Base-by-base conservation (phyloP, 1,140 invertebrate genomes). In the Colletes latitarsis region DNA sequence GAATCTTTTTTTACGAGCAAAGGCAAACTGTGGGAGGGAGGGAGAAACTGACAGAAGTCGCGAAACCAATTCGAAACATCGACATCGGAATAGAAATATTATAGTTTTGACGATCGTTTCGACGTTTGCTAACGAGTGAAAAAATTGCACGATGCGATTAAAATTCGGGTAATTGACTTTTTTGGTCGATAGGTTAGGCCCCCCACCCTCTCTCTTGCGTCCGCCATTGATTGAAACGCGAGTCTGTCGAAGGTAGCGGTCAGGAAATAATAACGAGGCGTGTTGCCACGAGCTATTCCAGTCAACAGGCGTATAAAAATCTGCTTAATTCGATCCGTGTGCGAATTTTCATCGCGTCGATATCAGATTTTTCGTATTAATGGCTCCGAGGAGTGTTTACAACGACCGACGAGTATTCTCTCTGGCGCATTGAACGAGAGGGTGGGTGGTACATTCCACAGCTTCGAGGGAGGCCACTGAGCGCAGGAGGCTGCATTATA, bases 401-500 rank as follows among this genome's bases (percentile, higher is more conserved):
- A 75, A 81, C 69, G 69, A 78, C 21, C 68, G 68, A 62, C 52
- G 64, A 46, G 52, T 69, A 55, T 73, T 72, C 67, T 30, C 49
- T 12, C 49, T 6, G 69, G 4, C 57, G 49, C 62, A 60, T 53
- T 58, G 53, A 10, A 46, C 1, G 12, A 49, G 55, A 30, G 66
- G 73, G 62, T 84, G 84, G 82, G 66, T 83, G 82, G 86, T 85
- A 87, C 82, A 89, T 89, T 89, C 88, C 89, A 76, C 81, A 86
- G 83, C 88, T 88, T 85, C 80, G 86, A 87, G 84, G 76, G 77
- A 83, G 88, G 72, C 82, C 81, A 77, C 57, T 55, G 62, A 77
- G 75, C 64, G 68, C 84, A 80, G 67, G 82, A 82, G 76, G 77
- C 75, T 81, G 85, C 81, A 88, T 88, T 88, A 86, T 87, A 83